These are phyloP conservation scores for Neogale vison DNA, from an alignment of 2,113 vertebrate species.

Conservation along the genomic window DNA sequence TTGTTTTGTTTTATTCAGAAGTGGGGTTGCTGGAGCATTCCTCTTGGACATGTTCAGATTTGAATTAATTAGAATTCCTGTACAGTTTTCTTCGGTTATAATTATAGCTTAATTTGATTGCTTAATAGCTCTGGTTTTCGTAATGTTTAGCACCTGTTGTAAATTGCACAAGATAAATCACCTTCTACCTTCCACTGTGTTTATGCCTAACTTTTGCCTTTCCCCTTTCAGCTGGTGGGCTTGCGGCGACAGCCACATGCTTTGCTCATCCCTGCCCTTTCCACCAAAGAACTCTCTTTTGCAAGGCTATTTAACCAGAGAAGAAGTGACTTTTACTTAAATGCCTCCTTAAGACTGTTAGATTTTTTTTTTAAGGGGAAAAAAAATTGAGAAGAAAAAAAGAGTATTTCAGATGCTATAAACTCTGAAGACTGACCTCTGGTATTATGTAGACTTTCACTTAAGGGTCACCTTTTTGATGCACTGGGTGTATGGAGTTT, in stretches of 20 bases:
- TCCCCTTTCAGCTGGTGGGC: conserved; percentile 75
- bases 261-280: conserved; percentile 77
- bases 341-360: conserved; percentile 79
- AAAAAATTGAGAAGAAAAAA: conserved; percentile 41
- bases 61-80: conserved; percentile 91
- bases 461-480: conserved; percentile 77
- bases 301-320: conserved; percentile 78
- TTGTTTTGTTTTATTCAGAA: conserved; percentile 75
- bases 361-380: conserved; percentile 51
- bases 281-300: conserved; percentile 75
- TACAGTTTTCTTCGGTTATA: conserved; percentile 89
- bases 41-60: conserved; percentile 85
- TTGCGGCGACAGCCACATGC: conserved; percentile 44
- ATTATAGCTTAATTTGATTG: conserved; percentile 92
- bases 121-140: conserved; percentile 89
- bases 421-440: conserved; percentile 78
- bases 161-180: conserved; percentile 89
- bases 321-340: conserved; percentile 81
- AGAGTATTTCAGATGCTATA: conserved; percentile 55
- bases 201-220: conserved; percentile 86
- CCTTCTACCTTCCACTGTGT: conserved; percentile 83
- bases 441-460: conserved; percentile 80
- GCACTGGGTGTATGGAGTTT: conserved; percentile 3
- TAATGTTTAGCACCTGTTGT: conserved; percentile 92
- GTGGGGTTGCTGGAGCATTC: conserved; percentile 80